Percentiles rank a stretch among this genome's conserved stretches.
Conservation (phyloP, 35 echinoderm and acorn worm species). For the Stichopus chloronotus region DNA sequence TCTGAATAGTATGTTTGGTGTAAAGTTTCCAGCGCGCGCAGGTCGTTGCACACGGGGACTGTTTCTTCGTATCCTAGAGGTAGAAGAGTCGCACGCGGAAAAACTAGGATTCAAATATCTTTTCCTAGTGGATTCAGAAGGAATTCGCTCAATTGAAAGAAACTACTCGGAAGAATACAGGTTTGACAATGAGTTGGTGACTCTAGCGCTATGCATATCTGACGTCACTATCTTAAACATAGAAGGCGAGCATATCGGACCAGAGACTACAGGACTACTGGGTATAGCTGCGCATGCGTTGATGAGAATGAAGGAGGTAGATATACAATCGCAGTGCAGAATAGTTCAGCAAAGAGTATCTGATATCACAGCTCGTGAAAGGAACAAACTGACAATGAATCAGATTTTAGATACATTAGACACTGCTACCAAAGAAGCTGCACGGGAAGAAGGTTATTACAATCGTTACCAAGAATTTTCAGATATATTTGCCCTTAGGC, state of each 20-base stretch:
- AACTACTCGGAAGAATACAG: neutral
- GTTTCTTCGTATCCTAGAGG: neutral
- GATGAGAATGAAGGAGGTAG: constrained; percentile 25
- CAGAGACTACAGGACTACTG: neutral
- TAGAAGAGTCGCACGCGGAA: neutral
- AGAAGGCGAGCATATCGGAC: constrained; percentile 1
- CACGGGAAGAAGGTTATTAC: neutral
- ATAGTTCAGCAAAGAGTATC: constrained; percentile 30
- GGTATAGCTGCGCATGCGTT: constrained; percentile 32
- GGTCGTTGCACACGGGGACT: constrained; percentile 28
- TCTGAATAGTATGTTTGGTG: constrained; percentile 42
- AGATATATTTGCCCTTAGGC: neutral
- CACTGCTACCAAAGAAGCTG: neutral
- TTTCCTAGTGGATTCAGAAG: constrained; percentile 8
- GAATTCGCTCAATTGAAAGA: constrained; percentile 5
- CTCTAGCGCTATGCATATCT: constrained; percentile 4
- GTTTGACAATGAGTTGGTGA: constrained; percentile 33
- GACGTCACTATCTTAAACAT: constrained; percentile 34
- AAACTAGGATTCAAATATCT: neutral
- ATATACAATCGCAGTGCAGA: constrained; percentile 3
- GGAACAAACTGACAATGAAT: constrained; percentile 9
- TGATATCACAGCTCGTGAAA: constrained; percentile 4
- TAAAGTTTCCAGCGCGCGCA: constrained; percentile 21
- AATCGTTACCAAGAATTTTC: neutral
- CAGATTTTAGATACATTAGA: neutral